These are phyloP conservation scores for Eupithecia pulchellata DNA, from an alignment of 2,888 invertebrate genomes.

Conservation along the genomic window DNA sequence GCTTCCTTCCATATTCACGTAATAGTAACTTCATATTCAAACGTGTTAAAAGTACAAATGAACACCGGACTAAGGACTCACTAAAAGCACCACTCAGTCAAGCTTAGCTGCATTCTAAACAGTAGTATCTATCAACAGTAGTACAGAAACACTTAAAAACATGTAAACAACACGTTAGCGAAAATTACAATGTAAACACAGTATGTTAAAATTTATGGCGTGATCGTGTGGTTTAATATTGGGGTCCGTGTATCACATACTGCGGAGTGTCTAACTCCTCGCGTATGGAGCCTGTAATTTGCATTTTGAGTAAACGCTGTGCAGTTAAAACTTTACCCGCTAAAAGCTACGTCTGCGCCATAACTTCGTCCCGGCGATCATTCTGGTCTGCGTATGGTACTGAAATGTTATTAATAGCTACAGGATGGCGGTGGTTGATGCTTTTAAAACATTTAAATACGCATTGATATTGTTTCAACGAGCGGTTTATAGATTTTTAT, in stretches of 20 bases:
- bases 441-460: conserved; percentile 7
- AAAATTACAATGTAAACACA: conserved; percentile 71
- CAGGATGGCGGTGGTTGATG: conserved; percentile 6
- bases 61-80: neutral
- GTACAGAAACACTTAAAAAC: conserved; percentile 60
- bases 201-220: conserved; percentile 74
- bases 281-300: conserved; percentile 78
- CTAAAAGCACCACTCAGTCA: neutral
- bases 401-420: conserved; percentile 55
- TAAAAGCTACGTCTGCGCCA: conserved; percentile 70
- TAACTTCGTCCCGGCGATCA: conserved; percentile 62
- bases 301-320: conserved; percentile 80
- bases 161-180: conserved; percentile 67
- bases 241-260: conserved; percentile 78
- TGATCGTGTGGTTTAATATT: conserved; percentile 81
- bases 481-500: neutral
- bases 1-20: neutral
- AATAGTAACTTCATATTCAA: neutral
- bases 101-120: neutral
- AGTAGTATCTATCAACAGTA: conserved; percentile 21
- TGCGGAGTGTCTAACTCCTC: conserved; percentile 66
- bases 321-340: conserved; percentile 77
- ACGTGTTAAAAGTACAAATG: neutral
- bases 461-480: neutral
- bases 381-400: conserved; percentile 55